These are phyloP conservation scores for Psittacula cyanocephala DNA, from an alignment of 2,113 vertebrate genomes.

Conservation along the genomic window DNA sequence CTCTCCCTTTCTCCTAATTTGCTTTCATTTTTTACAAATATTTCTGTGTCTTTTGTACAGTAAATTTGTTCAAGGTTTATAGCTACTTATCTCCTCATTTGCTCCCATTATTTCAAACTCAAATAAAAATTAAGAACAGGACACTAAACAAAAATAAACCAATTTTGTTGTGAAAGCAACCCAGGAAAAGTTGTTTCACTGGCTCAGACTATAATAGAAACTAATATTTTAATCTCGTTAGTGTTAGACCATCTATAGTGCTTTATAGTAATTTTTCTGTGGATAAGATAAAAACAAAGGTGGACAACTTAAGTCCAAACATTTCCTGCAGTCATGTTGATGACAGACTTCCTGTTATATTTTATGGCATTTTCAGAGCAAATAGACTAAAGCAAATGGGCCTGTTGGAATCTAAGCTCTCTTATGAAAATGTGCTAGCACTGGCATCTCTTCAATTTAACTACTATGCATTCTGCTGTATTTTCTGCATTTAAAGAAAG, in stretches of 20 bases:
- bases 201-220: neutral
- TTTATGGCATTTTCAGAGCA: constrained; percentile 17
- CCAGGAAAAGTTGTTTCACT: constrained; percentile 8
- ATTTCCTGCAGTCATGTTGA: neutral
- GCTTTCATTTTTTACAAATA: constrained; percentile 42
- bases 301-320: neutral
- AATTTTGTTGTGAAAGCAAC: constrained; percentile 23
- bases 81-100: constrained; percentile 36
- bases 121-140: constrained; percentile 5
- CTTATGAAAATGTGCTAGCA: neutral
- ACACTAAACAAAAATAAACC: neutral
- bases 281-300: neutral
- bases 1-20: constrained; percentile 34
- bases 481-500: constrained; percentile 65
- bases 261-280: neutral
- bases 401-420: constrained; percentile 26
- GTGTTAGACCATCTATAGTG: neutral
- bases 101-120: constrained; percentile 24
- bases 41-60: constrained; percentile 32
- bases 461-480: constrained; percentile 49
- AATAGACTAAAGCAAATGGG: neutral
- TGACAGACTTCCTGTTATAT: neutral
- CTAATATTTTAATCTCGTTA: neutral
- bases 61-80: constrained; percentile 25
- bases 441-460: constrained; percentile 34